These are phyloP conservation scores for Sminthurides bifidus DNA, from an alignment of 1,140 invertebrate genomes.

Conservation along the genomic window DNA sequence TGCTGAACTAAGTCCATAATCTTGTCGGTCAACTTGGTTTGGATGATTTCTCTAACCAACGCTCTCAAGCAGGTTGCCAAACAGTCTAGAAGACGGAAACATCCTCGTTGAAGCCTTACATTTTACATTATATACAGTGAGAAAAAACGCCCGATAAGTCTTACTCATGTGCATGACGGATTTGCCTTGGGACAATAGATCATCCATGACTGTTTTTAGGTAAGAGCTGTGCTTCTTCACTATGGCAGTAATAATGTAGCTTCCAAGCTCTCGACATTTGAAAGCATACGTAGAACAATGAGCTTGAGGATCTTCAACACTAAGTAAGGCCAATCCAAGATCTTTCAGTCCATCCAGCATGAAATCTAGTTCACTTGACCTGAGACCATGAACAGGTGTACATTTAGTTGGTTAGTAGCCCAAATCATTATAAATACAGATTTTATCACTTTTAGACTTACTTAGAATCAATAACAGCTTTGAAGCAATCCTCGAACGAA, in stretches of 20 bases:
- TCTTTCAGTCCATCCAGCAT: conserved; percentile 24
- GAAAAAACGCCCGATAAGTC: neutral
- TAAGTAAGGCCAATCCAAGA: conserved; percentile 15
- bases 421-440: neutral
- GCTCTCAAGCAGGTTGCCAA: conserved; percentile 13
- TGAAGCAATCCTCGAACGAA: neutral
- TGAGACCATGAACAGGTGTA: neutral
- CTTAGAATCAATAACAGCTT: conserved; percentile 5
- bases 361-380: conserved; percentile 21
- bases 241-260: conserved; percentile 8
- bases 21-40: neutral
- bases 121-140: neutral
- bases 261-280: conserved; percentile 16
- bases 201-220: conserved; percentile 7
- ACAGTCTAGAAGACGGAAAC: conserved; percentile 17
- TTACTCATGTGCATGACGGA: conserved; percentile 7
- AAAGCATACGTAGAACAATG: neutral
- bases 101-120: neutral
- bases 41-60: conserved; percentile 3
- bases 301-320: neutral
- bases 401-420: neutral
- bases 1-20: conserved; percentile 20
- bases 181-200: conserved; percentile 11
- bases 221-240: conserved; percentile 12
- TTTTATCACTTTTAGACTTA: conserved; percentile 2